Base-by-base conservation (phyloP, 2,113 vertebrate genomes). In the Dromas ardeola region DNA sequence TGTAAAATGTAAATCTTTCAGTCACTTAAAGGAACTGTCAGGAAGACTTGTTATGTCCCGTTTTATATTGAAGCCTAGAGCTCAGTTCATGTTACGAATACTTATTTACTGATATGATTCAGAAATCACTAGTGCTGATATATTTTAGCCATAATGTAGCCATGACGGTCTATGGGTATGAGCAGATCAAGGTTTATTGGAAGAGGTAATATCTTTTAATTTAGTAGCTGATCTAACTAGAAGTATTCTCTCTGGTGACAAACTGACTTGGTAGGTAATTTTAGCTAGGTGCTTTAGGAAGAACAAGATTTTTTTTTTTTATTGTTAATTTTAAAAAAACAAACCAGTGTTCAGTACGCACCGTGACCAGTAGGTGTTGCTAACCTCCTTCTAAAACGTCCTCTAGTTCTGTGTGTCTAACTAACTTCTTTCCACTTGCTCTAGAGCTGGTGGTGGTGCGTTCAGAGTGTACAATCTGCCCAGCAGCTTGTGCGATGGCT, bases 291-390 rank as follows among this genome's bases (percentile, higher is more conserved):
- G 53, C 22, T 73, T 82, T n/a, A 62, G 30, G 76, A 72, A 71
- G 73, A 56, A 92, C 66, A 88, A 34, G 0, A 15, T 26, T 42
- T 17, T 66, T 70, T 49, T 30, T 66, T 70, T 49, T 30, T 3
- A 4, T 10, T 61, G 42, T 36, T 49, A 3, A 17, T 82, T 61
- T 58, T 49, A 15, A 70, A 63, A 63, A 86, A 23, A 14, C 49
- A 26, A 14, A 36, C 11, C 18, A 34, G 17, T 32, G 56, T 77
- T 95, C 89, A 94, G 34, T 98, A 90, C 96, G 32, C 67, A 0
- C 38, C 56, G 8, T 40, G 93, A 72, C 97, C 97, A 98, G 97
- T 90, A 98, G 97, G 95, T 98, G 97, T 91, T 96, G 96, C 96
- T 97, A 29, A 91, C 67, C 81, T 65, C 92, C 97, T 97, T 98